phyloP scores from a whole-genome alignment of 2,797 vertebrate genomes.

The Lacerta agilis region DNA sequence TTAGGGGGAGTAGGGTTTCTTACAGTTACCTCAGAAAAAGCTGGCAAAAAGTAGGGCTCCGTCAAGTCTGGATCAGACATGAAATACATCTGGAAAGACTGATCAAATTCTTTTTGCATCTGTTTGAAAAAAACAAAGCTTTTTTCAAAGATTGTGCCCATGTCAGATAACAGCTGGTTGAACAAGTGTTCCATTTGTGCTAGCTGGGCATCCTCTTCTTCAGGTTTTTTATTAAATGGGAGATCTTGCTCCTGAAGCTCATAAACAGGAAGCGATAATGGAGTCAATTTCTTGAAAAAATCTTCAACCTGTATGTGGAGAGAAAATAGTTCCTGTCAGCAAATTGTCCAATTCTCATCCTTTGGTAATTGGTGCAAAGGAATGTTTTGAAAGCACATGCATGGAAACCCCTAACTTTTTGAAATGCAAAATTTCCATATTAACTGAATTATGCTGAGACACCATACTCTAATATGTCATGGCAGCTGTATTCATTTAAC shows the following conservation, averaged over 20 bases:
- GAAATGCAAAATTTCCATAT: background rate
- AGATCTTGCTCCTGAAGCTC: slow-evolving; percentile 66
- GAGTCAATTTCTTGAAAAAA: slow-evolving; percentile 85
- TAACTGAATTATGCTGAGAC: slow-evolving; percentile 25
- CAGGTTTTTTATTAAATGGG: slow-evolving; percentile 68
- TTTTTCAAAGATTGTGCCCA: slow-evolving; percentile 81
- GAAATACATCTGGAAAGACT: slow-evolving; percentile 83
- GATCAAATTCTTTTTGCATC: slow-evolving; percentile 84
- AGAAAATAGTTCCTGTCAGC: slow-evolving; percentile 26
- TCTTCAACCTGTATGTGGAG: slow-evolving; percentile 80
- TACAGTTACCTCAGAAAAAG: slow-evolving; percentile 64
- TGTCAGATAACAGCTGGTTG: slow-evolving; percentile 75
- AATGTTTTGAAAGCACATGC: slow-evolving; percentile 15
- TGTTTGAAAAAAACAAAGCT: slow-evolving; percentile 82
- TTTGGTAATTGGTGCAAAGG: background rate
- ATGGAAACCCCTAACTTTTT: background rate
- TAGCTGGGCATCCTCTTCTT: slow-evolving; percentile 76
- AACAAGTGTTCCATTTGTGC: slow-evolving; percentile 84
- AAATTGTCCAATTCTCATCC: background rate
- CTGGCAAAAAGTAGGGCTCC: slow-evolving; percentile 63
- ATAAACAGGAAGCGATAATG: slow-evolving; percentile 75
- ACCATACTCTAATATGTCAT: background rate
- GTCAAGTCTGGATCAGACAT: slow-evolving; percentile 74
- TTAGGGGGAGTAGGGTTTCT: slow-evolving; percentile 75
- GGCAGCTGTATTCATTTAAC: background rate